These are phyloP conservation scores for Tethya wilhelma DNA, from an alignment of 37 sponge, comb jelly and placozoan species.

Conservation along the genomic window DNA sequence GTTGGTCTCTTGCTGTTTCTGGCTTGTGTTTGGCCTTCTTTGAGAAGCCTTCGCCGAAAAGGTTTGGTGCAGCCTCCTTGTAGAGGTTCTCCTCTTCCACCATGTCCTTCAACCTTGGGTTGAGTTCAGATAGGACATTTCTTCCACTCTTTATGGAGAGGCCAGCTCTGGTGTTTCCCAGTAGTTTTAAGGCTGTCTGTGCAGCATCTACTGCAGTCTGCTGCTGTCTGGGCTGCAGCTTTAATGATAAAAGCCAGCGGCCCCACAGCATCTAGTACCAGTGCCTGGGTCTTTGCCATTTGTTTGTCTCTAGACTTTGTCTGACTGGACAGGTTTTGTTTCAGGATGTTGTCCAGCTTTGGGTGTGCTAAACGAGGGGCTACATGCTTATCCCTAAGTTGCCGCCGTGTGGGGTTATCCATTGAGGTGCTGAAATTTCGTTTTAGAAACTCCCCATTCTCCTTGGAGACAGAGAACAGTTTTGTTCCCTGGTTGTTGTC, in stretches of 20 bases:
- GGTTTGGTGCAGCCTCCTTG: not conserved
- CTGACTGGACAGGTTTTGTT: not conserved
- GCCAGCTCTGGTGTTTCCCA: conserved; percentile 17
- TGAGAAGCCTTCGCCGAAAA: conserved; percentile 18
- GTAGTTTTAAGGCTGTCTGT: not conserved
- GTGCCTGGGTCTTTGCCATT: conserved; percentile 1
- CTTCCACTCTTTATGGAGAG: not conserved
- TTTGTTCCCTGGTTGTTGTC: no score
- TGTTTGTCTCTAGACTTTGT: conserved; percentile 5
- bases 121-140: not conserved
- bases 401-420: not conserved
- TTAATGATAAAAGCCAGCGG: conserved; percentile 19
- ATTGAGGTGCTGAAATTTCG: not conserved
- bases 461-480: no score
- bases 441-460: no score
- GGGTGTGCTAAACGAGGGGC: not conserved
- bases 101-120: not conserved
- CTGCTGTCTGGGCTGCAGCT: conserved; percentile 1
- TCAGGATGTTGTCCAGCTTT: not conserved
- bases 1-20: no score
- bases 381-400: not conserved
- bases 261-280: conserved; percentile 18
- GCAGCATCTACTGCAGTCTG: conserved; percentile 5
- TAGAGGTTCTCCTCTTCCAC: not conserved
- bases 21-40: not conserved